Evolutionary conservation across 2,797 vertebrate genomes (phyloP).

Genomic region (Sebastes goodei): DNA sequence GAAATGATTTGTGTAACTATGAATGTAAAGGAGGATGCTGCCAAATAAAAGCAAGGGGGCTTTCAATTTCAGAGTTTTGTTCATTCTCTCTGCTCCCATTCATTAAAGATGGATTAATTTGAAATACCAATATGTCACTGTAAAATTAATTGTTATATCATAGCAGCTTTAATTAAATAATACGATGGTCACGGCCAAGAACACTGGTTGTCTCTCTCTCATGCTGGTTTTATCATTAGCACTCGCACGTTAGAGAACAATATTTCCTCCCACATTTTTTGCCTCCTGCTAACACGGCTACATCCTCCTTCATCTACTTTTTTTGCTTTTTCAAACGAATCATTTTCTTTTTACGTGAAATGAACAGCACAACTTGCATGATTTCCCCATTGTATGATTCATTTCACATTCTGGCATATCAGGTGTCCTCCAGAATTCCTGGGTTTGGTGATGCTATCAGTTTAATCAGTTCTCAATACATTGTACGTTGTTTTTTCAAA

Average conservation of each 20-base stretch:
- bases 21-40: slow-evolving; percentile 21
- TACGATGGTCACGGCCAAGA: neutral
- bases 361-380: slow-evolving; percentile 2
- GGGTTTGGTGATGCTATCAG: neutral
- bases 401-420: slow-evolving; percentile 7
- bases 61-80: neutral
- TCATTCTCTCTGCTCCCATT: neutral
- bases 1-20: slow-evolving; percentile 30
- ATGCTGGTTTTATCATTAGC: slow-evolving; percentile 7
- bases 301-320: neutral
- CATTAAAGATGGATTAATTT: slow-evolving; percentile 31
- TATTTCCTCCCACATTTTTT: neutral
- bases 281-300: neutral
- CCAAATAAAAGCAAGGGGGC: slow-evolving; percentile 20
- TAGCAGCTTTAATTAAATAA: slow-evolving; percentile 20
- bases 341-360: neutral
- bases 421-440: neutral
- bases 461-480: neutral
- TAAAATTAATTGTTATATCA: slow-evolving; percentile 15
- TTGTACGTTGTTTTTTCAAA: neutral
- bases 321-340: neutral
- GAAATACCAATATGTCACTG: slow-evolving; percentile 5
- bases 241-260: neutral
- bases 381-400: slow-evolving; percentile 12
- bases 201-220: neutral